Conservation (phyloP, 2,888 invertebrate species). For the Nemurella pictetii region DNA sequence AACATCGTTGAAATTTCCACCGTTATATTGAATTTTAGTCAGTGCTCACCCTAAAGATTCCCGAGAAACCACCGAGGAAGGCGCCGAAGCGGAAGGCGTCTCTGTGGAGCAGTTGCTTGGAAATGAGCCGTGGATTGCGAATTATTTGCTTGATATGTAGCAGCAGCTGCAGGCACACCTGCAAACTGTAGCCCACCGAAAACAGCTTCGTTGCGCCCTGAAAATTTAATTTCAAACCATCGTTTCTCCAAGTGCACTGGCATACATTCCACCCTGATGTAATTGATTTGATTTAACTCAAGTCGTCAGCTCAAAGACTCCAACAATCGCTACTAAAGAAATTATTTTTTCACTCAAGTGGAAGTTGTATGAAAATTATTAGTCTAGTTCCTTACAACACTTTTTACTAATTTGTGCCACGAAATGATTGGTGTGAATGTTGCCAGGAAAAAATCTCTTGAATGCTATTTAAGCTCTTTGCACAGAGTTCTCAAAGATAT, state of each 20-base stretch:
- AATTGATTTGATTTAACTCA: neutral
- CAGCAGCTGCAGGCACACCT: slow-evolving; percentile 61
- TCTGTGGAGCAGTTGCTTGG: slow-evolving; percentile 57
- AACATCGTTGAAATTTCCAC: neutral
- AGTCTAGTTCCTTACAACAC: no score
- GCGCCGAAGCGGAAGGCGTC: slow-evolving; percentile 64
- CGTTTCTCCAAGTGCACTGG: neutral
- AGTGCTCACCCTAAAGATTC: slow-evolving; percentile 64
- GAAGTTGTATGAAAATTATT: no score
- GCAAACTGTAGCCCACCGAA: slow-evolving; percentile 63
- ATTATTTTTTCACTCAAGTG: no score
- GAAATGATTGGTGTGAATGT: no score
- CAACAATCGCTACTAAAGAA: no score
- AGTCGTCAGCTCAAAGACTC: no score
- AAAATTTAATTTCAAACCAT: slow-evolving; percentile 43
- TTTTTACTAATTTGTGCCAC: no score
- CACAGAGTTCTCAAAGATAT: no score
- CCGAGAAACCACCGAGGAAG: slow-evolving; percentile 71
- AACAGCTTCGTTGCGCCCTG: slow-evolving; percentile 64
- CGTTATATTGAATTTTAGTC: neutral
- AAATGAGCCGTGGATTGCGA: slow-evolving; percentile 57
- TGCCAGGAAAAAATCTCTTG: no score
- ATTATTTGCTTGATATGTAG: slow-evolving; percentile 60
- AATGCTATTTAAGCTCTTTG: no score
- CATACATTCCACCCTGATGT: neutral